A percentile compares a stretch with the other conserved stretches of the same genome.
Conservation (phyloP, 2,113 vertebrate species). For the Oenanthe oenanthe region DNA sequence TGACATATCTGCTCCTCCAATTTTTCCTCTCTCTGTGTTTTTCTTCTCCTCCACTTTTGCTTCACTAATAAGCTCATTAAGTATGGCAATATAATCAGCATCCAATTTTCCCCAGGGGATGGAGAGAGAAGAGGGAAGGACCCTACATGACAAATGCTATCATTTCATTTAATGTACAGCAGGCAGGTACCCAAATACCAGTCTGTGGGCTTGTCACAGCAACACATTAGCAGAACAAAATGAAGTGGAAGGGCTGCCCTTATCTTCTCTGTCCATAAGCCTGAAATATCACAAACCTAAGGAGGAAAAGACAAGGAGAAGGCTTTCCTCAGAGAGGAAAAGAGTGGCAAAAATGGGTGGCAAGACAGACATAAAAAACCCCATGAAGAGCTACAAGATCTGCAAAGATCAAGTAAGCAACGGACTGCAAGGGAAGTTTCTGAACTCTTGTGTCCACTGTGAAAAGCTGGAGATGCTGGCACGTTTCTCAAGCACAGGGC, state of each 20-base stretch:
- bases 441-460: background rate
- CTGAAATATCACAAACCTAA: background rate
- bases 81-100: background rate
- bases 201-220: background rate
- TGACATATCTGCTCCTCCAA: background rate
- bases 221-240: background rate
- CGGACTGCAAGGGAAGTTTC: background rate
- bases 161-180: background rate
- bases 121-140: background rate
- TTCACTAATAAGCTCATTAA: slow-evolving; percentile 17
- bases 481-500: rapidly evolving
- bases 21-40: background rate
- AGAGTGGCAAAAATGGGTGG: background rate
- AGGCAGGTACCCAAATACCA: background rate
- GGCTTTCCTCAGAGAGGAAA: background rate
- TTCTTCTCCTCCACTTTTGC: background rate
- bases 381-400: background rate
- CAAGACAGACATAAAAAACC: background rate
- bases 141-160: background rate
- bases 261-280: background rate
- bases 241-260: background rate
- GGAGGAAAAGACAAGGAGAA: background rate
- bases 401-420: background rate
- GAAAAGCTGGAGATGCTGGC: background rate
- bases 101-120: background rate